These are phyloP conservation scores for Sorex fumeus DNA, from an alignment of 2,113 vertebrate species.

Conservation along the genomic window DNA sequence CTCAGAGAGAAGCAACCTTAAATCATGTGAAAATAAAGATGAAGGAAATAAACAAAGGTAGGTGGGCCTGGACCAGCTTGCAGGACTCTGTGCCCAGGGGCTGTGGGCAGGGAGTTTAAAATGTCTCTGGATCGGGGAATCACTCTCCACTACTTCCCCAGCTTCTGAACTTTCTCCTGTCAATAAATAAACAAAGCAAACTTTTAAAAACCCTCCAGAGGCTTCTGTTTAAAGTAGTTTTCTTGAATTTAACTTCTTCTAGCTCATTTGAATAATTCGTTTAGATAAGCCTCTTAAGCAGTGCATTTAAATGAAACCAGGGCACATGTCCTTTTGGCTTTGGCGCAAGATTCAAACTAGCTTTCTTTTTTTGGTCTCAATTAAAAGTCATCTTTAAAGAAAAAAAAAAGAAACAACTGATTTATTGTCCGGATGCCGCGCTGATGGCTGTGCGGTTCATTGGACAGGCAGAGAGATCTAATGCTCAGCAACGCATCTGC, in stretches of 20 bases:
- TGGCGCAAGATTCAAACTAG: constrained; percentile 86
- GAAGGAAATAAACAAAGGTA: constrained; percentile 81
- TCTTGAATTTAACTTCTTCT: constrained; percentile 90
- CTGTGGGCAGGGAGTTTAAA: constrained; percentile 23
- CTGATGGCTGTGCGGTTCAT: constrained; percentile 81
- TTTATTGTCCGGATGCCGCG: constrained; percentile 72
- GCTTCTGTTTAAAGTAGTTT: constrained; percentile 84
- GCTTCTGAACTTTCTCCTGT: constrained; percentile 66
- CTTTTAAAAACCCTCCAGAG: constrained; percentile 72
- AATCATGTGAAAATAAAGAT: constrained; percentile 64
- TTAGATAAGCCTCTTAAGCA: constrained; percentile 91
- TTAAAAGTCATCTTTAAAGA: constrained; percentile 87
- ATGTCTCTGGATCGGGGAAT: constrained; percentile 48
- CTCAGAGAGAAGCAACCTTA: constrained; percentile 53
- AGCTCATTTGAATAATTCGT: constrained; percentile 93
- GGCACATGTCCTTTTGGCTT: constrained; percentile 88
- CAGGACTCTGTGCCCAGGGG: constrained; percentile 61
- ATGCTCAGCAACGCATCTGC: constrained; percentile 77
- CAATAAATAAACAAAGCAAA: constrained; percentile 79
- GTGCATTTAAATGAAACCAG: constrained; percentile 91
- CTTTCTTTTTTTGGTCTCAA: constrained; percentile 75
- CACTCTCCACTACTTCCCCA: constrained; percentile 64
- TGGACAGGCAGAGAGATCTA: constrained; percentile 80
- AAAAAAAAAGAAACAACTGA: constrained; percentile 80
- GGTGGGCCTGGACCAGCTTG: constrained; percentile 33